Base-by-base conservation (phyloP, 2,888 invertebrate species). In the Pediacus dermestoides region DNA sequence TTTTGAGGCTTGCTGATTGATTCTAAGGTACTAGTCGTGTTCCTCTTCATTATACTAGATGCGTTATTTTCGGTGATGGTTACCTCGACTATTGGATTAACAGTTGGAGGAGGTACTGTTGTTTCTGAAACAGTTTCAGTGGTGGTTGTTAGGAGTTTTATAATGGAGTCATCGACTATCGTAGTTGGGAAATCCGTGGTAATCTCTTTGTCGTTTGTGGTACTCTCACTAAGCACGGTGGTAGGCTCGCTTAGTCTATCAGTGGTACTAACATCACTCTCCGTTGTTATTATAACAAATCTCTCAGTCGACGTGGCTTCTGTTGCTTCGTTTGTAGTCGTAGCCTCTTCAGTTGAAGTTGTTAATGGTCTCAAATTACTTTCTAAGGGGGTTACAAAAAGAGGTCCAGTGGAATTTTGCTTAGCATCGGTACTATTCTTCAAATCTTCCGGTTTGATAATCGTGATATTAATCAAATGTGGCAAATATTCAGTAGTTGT, bases 41-140 rank as follows among this genome's bases (percentile, higher is more conserved):
- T 11, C 8, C 28, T 8, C 13, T 28, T 28, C 4, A 12, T n/a
- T 10, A 16, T 16, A 3, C 3, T 18, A 6, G 21, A 4, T n/a
- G n/a, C n/a, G n/a, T n/a, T 46, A 33, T 38, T 53, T 39, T 48
- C 46, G 23, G 44, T 52, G 8, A 52, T 50, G 6, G 48, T 45
- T 16, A 51, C 42, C 1, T 48, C 49, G 34, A 55, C 45, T 9
- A 48, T 44, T 25, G 54, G 49, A 16, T 42, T 12, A 8, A 46
- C 30, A 16, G 37, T 28, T 4, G 28, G 11, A 22, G 11, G 23
- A 26, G 64, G 57, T 59, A 70, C 68, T 10, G 71, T 72, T 15
- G 72, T 71, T 12, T 30, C 39, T 25, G 27, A 30, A 30, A 39
- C 28, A 15, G 23, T 34, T 39, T 48, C 41, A 15, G 39, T 40